phyloP scores from a whole-genome alignment of 2,113 vertebrate genomes.

The Blennius ocellaris region DNA sequence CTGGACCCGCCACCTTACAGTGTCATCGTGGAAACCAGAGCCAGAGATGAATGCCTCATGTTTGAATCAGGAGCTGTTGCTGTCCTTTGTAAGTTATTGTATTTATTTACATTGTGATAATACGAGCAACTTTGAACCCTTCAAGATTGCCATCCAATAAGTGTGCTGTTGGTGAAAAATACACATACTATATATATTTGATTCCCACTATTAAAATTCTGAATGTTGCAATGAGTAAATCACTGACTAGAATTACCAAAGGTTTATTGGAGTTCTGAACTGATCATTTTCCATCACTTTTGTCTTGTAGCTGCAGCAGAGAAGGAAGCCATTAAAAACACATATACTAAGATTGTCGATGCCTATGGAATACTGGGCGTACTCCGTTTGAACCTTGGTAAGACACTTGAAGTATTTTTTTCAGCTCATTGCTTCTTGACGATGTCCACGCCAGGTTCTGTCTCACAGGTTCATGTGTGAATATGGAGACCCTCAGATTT shows the following conservation, averaged over 20 bases:
- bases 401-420: conserved; percentile 65
- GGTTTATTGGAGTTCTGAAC: neutral
- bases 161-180: too few relatives aligned
- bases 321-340: conserved; percentile 93
- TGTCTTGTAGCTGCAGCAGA: conserved; percentile 89
- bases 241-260: neutral
- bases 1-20: conserved; percentile 96
- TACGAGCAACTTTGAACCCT: neutral
- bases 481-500: conserved; percentile 7
- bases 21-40: conserved; percentile 92
- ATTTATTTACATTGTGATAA: conserved; percentile 20
- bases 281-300: conserved; percentile 10
- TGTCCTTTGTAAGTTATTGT: conserved; percentile 90
- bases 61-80: conserved; percentile 97
- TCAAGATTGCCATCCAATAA: too few relatives aligned
- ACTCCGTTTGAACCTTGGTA: conserved; percentile 95
- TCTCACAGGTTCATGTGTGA: neutral
- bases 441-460: neutral
- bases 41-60: conserved; percentile 95
- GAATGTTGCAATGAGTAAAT: neutral
- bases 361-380: conserved; percentile 96
- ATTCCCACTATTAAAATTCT: neutral
- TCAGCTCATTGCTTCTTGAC: neutral
- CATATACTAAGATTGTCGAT: conserved; percentile 94
- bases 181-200: too few relatives aligned